Base-by-base conservation (phyloP, 2,888 invertebrate genomes). In the Macrophya annulata region DNA sequence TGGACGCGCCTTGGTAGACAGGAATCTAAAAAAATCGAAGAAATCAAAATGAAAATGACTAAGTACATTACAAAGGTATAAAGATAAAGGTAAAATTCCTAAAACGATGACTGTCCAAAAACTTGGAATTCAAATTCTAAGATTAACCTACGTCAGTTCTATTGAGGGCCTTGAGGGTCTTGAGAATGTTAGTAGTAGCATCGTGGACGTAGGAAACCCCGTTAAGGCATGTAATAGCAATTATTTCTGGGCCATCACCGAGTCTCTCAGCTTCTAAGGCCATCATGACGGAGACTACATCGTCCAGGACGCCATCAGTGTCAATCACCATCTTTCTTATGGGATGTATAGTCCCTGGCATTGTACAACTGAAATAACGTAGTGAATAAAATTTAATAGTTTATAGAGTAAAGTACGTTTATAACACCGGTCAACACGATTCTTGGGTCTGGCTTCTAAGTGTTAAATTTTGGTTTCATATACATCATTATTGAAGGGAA, bases 161-260 rank as follows among this genome's bases (percentile, higher is more conserved):
- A 25, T 92, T 89, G 8, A 92, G 92, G 15, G 93, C 87, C 37
- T 93, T 91, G 72, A 95, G 90, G 1, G 93, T 93, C 86, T 94
- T 94, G 5, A 94, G 90, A 0, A 95, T 94, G 89, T 95, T 95
- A 0, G 86, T 87, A 48, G 92, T 92, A 0, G 94, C 95, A 87
- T 95, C 93, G 12, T 94, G 90, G 6, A 95, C 89, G 0, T 89
- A 87, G 0, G 94, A 94, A 89, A 95, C 95, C 4, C 96, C 96
- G 71, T 94, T 92, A 0, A 94, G 93, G 87, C 95, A 94, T 1
- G 95, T 95, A 77, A 96, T 94, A 17, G 94, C 96, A 1, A 95
- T 62, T 6, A 95, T 90, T 81, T 94, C 91, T 5, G 93, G 91
- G 1, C 90, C 86, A 1, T 90, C 86, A 1, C 88, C 88, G 12